Percentiles rank a stretch among this genome's conserved stretches.
phyloP scores from a whole-genome alignment of 1,140 invertebrate genomes.

The Grapholita molesta region DNA sequence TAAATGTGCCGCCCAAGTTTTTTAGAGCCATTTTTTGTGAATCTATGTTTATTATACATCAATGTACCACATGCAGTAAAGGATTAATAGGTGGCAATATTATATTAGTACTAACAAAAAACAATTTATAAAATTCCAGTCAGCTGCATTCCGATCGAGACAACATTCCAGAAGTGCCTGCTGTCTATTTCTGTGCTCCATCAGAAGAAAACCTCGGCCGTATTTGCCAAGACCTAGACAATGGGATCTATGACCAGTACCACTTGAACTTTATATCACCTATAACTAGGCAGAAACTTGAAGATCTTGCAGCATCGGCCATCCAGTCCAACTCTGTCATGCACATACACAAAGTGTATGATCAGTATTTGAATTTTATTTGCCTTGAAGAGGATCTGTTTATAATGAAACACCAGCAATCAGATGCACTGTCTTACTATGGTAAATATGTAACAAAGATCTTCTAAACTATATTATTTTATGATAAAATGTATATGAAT shows the following conservation, averaged over 20 bases:
- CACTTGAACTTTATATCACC: constrained; percentile 99
- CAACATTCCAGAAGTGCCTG: constrained; percentile 98
- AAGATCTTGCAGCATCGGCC: constrained; percentile 96
- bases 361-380: constrained; percentile 99
- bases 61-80: too few species aligned
- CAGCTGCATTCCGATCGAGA: constrained; percentile 96
- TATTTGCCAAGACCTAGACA: constrained; percentile 95
- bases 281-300: constrained; percentile 95
- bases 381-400: constrained; percentile 99
- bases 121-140: constrained; percentile 72
- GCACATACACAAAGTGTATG: constrained; percentile 96
- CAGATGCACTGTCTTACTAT: constrained; percentile 95
- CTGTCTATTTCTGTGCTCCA: constrained; percentile 99
- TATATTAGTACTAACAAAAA: background rate
- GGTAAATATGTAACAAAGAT: too few species aligned
- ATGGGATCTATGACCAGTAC: constrained; percentile 96
- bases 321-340: constrained; percentile 92
- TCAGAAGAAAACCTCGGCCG: constrained; percentile 97
- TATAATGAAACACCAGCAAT: constrained; percentile 94
- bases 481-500: too few species aligned
- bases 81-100: too few species aligned
- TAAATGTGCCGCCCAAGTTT: too few species aligned
- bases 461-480: too few species aligned
- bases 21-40: too few species aligned
- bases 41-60: too few species aligned